Percentiles rank a stretch among this genome's conserved stretches.
phyloP scores from a whole-genome alignment of 2,888 invertebrate species.

The Netelia fuscicornis region DNA sequence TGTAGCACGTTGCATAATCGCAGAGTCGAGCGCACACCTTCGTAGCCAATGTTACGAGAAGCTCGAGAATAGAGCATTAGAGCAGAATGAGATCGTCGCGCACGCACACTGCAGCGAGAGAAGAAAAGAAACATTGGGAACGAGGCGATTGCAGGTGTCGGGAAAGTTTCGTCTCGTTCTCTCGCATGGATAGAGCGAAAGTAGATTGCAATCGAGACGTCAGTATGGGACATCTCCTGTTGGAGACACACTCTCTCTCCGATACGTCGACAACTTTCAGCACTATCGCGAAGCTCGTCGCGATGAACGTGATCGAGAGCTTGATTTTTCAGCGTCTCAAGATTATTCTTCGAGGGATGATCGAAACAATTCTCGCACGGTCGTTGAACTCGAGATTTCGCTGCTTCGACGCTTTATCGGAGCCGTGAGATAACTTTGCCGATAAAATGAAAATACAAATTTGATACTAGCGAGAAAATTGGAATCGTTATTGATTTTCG shows the following conservation, averaged over 20 bases:
- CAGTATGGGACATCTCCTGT: not conserved
- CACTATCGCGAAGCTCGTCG: not conserved
- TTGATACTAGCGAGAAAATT: not conserved
- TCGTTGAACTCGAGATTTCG: not conserved
- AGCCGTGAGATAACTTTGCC: not conserved
- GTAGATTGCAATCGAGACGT: slow-evolving; percentile 12
- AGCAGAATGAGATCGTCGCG: slow-evolving; percentile 36
- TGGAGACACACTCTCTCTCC: not conserved
- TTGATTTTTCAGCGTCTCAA: not conserved
- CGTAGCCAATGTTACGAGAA: slow-evolving; percentile 45
- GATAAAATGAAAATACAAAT: not conserved
- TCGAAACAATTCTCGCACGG: not conserved
- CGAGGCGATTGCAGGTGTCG: slow-evolving; percentile 24
- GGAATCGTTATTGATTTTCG: not conserved
- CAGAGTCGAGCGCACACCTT: slow-evolving; percentile 45
- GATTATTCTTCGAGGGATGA: not conserved
- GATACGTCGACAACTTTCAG: no score
- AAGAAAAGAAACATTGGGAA: slow-evolving; percentile 1
- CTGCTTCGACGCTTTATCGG: not conserved
- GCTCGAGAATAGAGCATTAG: slow-evolving; percentile 67
- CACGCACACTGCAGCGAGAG: not conserved
- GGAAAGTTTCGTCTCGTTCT: slow-evolving; percentile 14
- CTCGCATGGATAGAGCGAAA: slow-evolving; percentile 30
- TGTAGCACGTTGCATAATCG: slow-evolving; percentile 69
- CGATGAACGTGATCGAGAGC: slow-evolving; percentile 47